A percentile compares a stretch with the other conserved stretches of the same genome.
phyloP scores from a whole-genome alignment of 2,113 vertebrate species.

The Hipposideros armiger region DNA sequence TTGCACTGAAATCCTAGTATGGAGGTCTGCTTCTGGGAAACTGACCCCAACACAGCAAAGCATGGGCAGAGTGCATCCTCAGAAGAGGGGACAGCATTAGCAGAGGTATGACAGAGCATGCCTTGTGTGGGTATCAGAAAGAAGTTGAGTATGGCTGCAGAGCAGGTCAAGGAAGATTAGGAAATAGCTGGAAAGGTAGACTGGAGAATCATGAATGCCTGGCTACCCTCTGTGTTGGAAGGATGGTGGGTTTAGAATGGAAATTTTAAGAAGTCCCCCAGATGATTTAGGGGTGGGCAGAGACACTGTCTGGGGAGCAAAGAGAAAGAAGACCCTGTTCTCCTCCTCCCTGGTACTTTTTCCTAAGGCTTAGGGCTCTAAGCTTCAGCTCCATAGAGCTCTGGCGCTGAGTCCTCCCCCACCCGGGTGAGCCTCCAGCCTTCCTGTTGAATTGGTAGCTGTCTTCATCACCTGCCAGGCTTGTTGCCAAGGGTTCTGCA shows the following conservation, averaged over 20 bases:
- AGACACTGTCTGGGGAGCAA: not conserved
- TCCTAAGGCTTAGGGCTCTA: not conserved
- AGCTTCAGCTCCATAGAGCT: not conserved
- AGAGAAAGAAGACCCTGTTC: not conserved
- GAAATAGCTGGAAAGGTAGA: not conserved
- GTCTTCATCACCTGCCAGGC: not conserved
- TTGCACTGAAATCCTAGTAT: not conserved
- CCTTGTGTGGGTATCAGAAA: not conserved
- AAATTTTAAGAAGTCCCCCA: not conserved
- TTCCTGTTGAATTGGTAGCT: not conserved
- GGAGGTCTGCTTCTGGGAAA: not conserved
- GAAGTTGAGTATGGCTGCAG: not conserved
- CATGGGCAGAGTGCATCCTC: not conserved
- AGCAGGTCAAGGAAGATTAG: not conserved
- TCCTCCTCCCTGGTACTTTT: not conserved
- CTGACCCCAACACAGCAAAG: not conserved
- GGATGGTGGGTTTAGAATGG: not conserved
- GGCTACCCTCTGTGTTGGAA: not conserved
- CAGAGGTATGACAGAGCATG: not conserved
- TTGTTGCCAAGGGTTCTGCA: not conserved
- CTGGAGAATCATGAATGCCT: not conserved
- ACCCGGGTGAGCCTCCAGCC: not conserved
- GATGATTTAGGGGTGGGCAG: not conserved
- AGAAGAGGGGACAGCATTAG: not conserved
- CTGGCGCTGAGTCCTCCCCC: not conserved